Conservation (phyloP, 2,113 vertebrate genomes). For the Neodon shergylaensis region DNA sequence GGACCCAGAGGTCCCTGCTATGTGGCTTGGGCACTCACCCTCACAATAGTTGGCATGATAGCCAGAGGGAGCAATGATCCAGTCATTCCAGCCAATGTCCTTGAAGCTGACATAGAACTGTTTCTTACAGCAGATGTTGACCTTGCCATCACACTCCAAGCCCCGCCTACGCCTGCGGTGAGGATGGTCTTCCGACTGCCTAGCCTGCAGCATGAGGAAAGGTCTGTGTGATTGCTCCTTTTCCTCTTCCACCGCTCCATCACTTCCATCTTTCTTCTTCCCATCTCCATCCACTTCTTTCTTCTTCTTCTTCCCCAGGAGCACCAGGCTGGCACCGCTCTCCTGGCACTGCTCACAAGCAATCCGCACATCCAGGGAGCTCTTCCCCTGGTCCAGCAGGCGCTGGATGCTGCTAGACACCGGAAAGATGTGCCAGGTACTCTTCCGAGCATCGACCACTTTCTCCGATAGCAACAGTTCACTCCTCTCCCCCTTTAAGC, state of each 20-base stretch:
- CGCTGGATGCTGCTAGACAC: constrained; percentile 91
- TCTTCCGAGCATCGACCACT: constrained; percentile 94
- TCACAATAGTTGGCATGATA: constrained; percentile 99
- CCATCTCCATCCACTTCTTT: constrained; percentile 88
- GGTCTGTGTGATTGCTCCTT: constrained; percentile 96
- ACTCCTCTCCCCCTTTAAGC: constrained; percentile 82
- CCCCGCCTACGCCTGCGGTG: constrained; percentile 92
- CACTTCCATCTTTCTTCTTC: constrained; percentile 84
- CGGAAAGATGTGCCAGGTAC: constrained; percentile 96
- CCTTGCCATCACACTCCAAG: constrained; percentile 97
- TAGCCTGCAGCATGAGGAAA: constrained; percentile 96
- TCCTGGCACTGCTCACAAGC: constrained; percentile 94
- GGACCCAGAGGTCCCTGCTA: constrained; percentile 94
- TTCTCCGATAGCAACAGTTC: constrained; percentile 92
- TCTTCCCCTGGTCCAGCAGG: constrained; percentile 88
- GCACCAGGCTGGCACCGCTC: constrained; percentile 89
- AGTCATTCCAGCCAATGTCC: constrained; percentile 99
- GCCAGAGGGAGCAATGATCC: constrained; percentile 97
- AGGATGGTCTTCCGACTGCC: constrained; percentile 89
- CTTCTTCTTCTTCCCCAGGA: constrained; percentile 90
- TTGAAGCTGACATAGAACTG: constrained; percentile 98
- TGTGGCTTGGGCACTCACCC: constrained; percentile 96
- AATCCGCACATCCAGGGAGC: constrained; percentile 89
- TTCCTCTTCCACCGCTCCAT: constrained; percentile 85
- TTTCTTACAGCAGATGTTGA: constrained; percentile 97